phyloP scores from a whole-genome alignment of 2,797 vertebrate species.

The Melanotaenia boesemani region DNA sequence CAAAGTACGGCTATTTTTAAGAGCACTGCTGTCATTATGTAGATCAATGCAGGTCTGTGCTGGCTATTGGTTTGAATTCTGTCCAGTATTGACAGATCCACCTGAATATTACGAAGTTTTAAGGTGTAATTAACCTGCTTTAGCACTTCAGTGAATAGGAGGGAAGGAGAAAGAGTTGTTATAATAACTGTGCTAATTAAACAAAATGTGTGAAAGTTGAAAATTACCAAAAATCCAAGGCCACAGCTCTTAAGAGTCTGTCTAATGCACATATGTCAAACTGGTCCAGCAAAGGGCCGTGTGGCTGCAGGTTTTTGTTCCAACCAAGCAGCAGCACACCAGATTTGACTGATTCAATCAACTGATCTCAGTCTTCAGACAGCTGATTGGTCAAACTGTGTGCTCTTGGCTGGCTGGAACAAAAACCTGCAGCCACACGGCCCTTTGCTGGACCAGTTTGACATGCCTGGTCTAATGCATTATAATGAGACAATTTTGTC shows the following conservation, averaged over 20 bases:
- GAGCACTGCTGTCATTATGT: constrained; percentile 32
- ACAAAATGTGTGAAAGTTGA: constrained; percentile 54
- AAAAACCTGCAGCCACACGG: too few species aligned
- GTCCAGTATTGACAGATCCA: constrained; percentile 55
- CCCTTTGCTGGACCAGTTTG: too few species aligned
- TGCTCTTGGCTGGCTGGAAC: too few species aligned
- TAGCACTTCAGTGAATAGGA: constrained; percentile 55
- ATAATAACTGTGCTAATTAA: constrained; percentile 72
- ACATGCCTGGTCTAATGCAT: constrained; percentile 58
- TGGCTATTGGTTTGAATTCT: constrained; percentile 47
- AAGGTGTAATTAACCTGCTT: constrained; percentile 48
- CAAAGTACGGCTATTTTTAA: constrained; percentile 71
- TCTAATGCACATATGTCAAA: too few species aligned
- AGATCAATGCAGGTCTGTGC: constrained; percentile 57
- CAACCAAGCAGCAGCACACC: too few species aligned
- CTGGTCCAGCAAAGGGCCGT: too few species aligned
- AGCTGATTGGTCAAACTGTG: too few species aligned
- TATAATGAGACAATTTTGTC: constrained; percentile 61
- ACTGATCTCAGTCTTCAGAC: too few species aligned
- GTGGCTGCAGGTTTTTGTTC: too few species aligned
- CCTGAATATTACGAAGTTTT: constrained; percentile 49
- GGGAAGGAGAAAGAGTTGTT: constrained; percentile 39
- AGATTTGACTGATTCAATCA: too few species aligned
- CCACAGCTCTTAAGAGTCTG: constrained; percentile 51
- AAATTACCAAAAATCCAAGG: constrained; percentile 61